Evolutionary conservation across 2,797 vertebrate species (phyloP).

Genomic region (Alauda arvensis): DNA sequence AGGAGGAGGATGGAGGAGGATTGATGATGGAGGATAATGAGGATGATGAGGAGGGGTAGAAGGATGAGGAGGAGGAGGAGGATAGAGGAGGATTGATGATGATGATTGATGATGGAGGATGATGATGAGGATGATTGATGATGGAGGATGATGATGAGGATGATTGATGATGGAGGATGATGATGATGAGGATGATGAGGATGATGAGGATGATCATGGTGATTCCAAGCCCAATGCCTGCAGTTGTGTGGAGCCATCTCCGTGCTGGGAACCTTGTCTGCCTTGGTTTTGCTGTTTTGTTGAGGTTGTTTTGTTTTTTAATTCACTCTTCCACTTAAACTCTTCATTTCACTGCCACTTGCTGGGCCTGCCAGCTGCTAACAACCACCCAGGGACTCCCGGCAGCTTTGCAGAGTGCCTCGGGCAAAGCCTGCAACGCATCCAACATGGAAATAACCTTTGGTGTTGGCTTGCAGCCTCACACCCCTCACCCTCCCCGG

Average conservation of each 20-base stretch:
- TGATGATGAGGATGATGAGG: not conserved
- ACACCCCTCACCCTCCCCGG: not conserved
- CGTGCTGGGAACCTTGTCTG: not conserved
- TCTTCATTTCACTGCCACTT: constrained; percentile 18
- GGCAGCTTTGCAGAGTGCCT: constrained; percentile 35
- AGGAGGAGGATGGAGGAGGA: not conserved
- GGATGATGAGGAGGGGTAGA: not conserved
- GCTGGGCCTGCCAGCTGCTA: constrained; percentile 44
- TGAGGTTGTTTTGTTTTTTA: not conserved
- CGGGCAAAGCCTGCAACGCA: constrained; percentile 9
- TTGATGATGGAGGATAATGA: not conserved
- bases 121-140: no score
- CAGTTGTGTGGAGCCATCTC: not conserved
- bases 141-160: no score
- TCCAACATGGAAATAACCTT: not conserved
- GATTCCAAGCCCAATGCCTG: not conserved
- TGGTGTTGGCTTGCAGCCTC: not conserved
- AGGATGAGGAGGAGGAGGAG: no score
- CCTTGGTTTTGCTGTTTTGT: not conserved
- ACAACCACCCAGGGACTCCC: constrained; percentile 26
- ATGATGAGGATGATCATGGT: no score
- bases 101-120: not conserved
- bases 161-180: not conserved
- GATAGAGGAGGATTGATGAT: not conserved
- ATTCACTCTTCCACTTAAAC: not conserved